Evolutionary conservation across 37 sponge, comb jelly and placozoan species (phyloP), one percentile per base, ranked within the genome.

Genomic region (Petrosia ficiformis): DNA sequence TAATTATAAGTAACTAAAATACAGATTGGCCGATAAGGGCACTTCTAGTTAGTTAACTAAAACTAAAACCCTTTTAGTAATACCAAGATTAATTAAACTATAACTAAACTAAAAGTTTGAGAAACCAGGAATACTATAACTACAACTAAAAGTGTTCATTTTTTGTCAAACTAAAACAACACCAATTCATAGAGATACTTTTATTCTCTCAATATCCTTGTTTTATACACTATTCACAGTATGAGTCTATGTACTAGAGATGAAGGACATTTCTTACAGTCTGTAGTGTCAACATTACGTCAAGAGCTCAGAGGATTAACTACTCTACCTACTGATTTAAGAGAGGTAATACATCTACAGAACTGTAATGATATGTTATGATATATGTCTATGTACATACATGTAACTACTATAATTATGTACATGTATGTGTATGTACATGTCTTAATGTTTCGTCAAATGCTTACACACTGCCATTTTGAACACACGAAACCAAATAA

Each of bases 201-300:
- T 61, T n/a, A 26, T 61, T 61, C 25, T n/a, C 63, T 42, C 48
- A 48, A 48, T 48, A 48, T 48, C 14, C 14, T 48, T 48, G 14
- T 48, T 19, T 48, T 14, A 48, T 48, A 48, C 54, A n/a, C n/a
- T n/a, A n/a, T n/a, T 4, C 37, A 36, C 39, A 83, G 83, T 48
- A n/a, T 69, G 42, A 72, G 73, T 4, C 82, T 83, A 83, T 88
- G 88, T 44, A 66, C 67, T 42, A 67, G 44, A 67, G 83, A 88
- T 42, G 44, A n/a, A n/a, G 88, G 88, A 1, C 44, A 54, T 42
- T 73, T 88, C 68, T 77, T 88, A n/a, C 42, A 41, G 2, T 28
- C 30, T 44, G 68, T 63, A 54, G 83, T 88, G 19, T 16, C 16
- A 16, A 44, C 28, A 19, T 66, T 88, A 36, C 77, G 88, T 44